Evolutionary conservation across 2,113 vertebrate genomes (phyloP).

Genomic region (Polypterus senegalus): DNA sequence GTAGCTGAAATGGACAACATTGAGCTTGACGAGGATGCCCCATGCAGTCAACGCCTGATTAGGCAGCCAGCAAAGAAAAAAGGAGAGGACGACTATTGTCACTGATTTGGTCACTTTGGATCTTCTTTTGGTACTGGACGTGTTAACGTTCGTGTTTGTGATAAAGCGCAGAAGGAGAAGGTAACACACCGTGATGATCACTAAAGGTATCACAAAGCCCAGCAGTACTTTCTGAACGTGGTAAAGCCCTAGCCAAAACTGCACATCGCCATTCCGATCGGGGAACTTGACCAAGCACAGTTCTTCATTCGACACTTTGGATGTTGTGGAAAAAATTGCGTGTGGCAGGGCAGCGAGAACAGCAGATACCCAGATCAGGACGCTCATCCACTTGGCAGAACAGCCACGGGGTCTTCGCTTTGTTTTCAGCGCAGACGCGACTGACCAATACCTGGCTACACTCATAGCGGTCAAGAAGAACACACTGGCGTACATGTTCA

Average conservation of each 20-base stretch:
- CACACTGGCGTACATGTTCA: conserved; percentile 97
- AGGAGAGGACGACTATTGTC: conserved; percentile 80
- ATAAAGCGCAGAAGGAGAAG: conserved; percentile 76
- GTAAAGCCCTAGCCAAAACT: conserved; percentile 84
- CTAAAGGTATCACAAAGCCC: conserved; percentile 74
- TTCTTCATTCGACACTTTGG: conserved; percentile 66
- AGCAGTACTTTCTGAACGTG: conserved; percentile 83
- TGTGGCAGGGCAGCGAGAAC: conserved; percentile 70
- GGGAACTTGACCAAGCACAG: conserved; percentile 85
- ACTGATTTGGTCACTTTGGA: conserved; percentile 86
- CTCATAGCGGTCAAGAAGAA: conserved; percentile 97
- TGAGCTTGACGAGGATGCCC: conserved; percentile 89
- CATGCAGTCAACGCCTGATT: conserved; percentile 86
- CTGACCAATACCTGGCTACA: conserved; percentile 71
- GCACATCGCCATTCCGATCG: conserved; percentile 53
- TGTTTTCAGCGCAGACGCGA: conserved; percentile 73
- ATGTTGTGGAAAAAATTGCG: conserved; percentile 80
- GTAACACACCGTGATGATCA: conserved; percentile 72
- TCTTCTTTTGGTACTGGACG: conserved; percentile 61
- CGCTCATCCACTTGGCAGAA: conserved; percentile 57
- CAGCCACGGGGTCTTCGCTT: conserved; percentile 38
- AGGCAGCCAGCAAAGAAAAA: conserved; percentile 92
- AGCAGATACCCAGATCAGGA: conserved; percentile 66
- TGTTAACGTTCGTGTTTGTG: conserved; percentile 55
- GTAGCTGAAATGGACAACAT: conserved; percentile 74